Conservation (phyloP, 2,888 invertebrate genomes). For the Sarcophaga variegata region DNA sequence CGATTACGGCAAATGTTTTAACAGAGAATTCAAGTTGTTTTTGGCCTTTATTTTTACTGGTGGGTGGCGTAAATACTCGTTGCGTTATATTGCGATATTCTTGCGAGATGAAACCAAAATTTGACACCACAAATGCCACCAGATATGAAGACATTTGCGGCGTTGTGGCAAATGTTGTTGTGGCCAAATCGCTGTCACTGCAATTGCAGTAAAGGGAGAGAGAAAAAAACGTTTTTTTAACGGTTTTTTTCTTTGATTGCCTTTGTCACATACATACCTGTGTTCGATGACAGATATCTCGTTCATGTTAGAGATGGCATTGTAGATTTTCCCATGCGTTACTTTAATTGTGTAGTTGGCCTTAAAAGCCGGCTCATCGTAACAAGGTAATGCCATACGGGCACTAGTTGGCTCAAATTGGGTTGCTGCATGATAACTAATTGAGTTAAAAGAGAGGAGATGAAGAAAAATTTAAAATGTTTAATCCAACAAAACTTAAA, state of each 20-base stretch:
- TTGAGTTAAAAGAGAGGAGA: not conserved
- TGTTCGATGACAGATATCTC: slow-evolving; percentile 68
- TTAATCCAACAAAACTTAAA: not conserved
- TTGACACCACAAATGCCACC: slow-evolving; percentile 90
- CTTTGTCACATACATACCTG: slow-evolving; percentile 70
- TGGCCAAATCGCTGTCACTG: slow-evolving; percentile 71
- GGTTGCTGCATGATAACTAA: slow-evolving; percentile 84
- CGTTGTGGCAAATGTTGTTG: slow-evolving; percentile 83
- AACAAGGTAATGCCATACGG: slow-evolving; percentile 89
- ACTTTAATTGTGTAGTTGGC: slow-evolving; percentile 86
- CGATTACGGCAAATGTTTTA: slow-evolving; percentile 78
- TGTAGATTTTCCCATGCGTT: slow-evolving; percentile 82
- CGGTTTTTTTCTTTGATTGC: not conserved
- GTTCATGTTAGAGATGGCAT: slow-evolving; percentile 81
- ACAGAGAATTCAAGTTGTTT: slow-evolving; percentile 76
- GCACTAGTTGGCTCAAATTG: slow-evolving; percentile 87
- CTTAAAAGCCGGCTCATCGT: slow-evolving; percentile 88
- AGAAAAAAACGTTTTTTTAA: not conserved
- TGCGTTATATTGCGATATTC: slow-evolving; percentile 78
- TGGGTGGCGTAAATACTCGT: slow-evolving; percentile 77
- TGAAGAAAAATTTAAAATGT: not conserved
- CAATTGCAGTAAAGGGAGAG: not conserved
- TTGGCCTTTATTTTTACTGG: slow-evolving; percentile 72
- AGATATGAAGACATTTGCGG: slow-evolving; percentile 90
- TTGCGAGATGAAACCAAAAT: slow-evolving; percentile 82